phyloP scores from a whole-genome alignment of 2,113 vertebrate genomes.

The Asarcornis scutulata region DNA sequence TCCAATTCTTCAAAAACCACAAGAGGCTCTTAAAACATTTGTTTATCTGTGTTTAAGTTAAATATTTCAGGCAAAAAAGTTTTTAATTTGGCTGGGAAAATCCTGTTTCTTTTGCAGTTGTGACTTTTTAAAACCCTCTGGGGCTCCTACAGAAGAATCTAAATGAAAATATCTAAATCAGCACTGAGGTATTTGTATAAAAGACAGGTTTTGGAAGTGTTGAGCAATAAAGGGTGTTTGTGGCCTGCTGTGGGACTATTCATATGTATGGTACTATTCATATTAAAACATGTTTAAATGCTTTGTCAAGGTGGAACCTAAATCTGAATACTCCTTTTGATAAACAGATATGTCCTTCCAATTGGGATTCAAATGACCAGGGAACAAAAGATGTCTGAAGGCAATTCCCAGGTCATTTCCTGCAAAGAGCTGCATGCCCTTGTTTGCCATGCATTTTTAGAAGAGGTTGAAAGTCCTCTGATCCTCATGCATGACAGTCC shows the following conservation, averaged over 20 bases:
- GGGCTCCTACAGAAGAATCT: neutral
- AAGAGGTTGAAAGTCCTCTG: neutral
- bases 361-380: constrained; percentile 57
- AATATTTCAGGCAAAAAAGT: neutral
- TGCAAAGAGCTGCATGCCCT: neutral
- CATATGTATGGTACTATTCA: constrained; percentile 59
- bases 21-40: neutral
- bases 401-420: constrained; percentile 66
- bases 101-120: neutral
- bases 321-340: constrained; percentile 67
- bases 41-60: neutral
- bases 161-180: neutral
- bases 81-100: neutral
- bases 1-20: neutral
- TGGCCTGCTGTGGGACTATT: constrained; percentile 9
- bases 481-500: neutral
- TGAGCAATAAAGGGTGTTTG: neutral
- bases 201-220: neutral
- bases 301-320: constrained; percentile 31
- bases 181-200: neutral
- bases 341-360: constrained; percentile 49
- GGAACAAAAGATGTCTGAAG: constrained; percentile 56
- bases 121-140: neutral
- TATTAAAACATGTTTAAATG: constrained; percentile 43
- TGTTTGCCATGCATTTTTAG: constrained; percentile 23